A percentile compares a stretch with the other conserved stretches of the same genome.
Conservation (phyloP, 2,797 vertebrate genomes). For the Chiroxiphia lanceolata region DNA sequence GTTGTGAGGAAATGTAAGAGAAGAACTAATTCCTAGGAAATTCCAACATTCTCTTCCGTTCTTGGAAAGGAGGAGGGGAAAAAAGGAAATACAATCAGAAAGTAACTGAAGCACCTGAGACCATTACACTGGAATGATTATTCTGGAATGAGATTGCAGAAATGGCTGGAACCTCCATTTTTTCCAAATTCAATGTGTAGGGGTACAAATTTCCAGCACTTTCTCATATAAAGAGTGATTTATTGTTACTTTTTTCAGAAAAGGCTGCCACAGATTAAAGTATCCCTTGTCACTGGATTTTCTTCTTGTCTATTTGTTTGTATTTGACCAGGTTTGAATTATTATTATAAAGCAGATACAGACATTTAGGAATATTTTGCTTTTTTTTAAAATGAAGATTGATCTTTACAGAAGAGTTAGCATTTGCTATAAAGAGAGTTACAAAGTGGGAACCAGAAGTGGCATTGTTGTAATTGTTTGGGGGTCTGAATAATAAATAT, state of each 20-base stretch:
- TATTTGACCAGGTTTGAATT: background rate
- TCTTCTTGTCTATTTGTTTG: background rate
- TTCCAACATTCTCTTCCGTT: background rate
- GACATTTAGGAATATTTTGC: background rate
- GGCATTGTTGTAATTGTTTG: background rate
- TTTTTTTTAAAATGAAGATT: background rate
- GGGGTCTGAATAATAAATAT: background rate
- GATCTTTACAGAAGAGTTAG: background rate
- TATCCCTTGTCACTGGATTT: background rate
- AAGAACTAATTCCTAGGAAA: background rate
- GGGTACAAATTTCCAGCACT: background rate
- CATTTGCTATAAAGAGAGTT: background rate
- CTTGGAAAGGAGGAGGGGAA: background rate
- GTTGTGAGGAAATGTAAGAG: background rate
- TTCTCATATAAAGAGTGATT: background rate
- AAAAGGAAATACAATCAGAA: background rate
- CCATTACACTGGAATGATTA: background rate
- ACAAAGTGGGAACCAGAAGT: background rate
- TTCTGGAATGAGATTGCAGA: background rate
- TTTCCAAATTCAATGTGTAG: background rate
- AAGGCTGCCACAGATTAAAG: background rate
- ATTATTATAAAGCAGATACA: background rate
- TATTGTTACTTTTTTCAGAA: background rate
- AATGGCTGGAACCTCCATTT: background rate
- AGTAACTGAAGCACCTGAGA: background rate